Evolutionary conservation across 2,113 vertebrate species (phyloP), one percentile per base, ranked within the genome.

Genomic region (Poeciliopsis retropinna): DNA sequence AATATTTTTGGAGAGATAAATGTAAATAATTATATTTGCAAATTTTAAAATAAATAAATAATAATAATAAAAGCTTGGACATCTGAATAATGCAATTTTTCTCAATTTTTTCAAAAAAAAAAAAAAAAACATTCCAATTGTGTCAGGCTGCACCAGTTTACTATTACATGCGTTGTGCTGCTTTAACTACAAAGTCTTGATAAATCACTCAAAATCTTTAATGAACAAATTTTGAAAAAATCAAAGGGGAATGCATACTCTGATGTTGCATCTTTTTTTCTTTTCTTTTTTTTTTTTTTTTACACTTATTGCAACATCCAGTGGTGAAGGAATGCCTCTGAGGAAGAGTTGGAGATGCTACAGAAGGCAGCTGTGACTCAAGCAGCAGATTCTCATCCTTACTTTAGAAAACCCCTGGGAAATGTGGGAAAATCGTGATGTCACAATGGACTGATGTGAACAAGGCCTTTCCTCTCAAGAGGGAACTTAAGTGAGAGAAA

Each of bases 351-450:
- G 11, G 31, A 51, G 31, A 81, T 63, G 54, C 31, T 22, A 47
- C 70, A 47, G 41, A 14, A 61, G 39, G 47, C 77, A 57, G 44
- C 44, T 77, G 75, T 75, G 51, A 74, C 60, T 70, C 72, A 22
- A 64, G 69, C 70, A 84, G 72, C 31, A 17, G 70, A 47, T 47
- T 80, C 65, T 75, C 74, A 79, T 74, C 78, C 67, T 80, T 64
- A 65, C 57, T 64, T 63, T 74, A 80, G 61, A 79, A 71, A 63
- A 5, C 67, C 61, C 71, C 70, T 78, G 85, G 80, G 87, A 72
- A 79, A 68, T 87, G 83, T 84, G 86, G 79, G 76, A 85, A 81
- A 75, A 78, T 0, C 60, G 34, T 82, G 73, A 85, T 51, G 27
- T 88, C 76, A 80, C 3, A 27, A 47, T 22, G 67, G 68, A 68